phyloP scores from a whole-genome alignment of 2,888 invertebrate species.

The Ectropis crepuscularia region DNA sequence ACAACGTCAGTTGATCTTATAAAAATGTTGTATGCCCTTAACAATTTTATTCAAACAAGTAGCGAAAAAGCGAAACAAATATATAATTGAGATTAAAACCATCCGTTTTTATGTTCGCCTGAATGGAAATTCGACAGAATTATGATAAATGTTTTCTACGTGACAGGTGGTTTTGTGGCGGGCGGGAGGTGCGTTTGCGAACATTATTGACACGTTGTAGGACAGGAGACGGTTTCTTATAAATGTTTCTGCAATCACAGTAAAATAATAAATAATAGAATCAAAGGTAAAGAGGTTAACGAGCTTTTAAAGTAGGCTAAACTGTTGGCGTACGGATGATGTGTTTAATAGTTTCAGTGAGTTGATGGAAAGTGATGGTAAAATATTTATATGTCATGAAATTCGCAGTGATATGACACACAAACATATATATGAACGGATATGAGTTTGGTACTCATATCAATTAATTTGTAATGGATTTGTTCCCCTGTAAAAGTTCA shows the following conservation, averaged over 20 bases:
- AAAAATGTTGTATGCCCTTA: too few relatives aligned
- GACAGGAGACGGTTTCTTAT: constrained; percentile 6
- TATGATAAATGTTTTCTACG: constrained; percentile 69
- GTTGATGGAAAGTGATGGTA: too few relatives aligned
- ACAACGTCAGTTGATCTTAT: too few relatives aligned
- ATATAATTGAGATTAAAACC: constrained; percentile 26
- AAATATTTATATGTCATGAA: too few relatives aligned
- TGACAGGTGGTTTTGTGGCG: constrained; percentile 68
- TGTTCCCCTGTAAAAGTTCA: too few relatives aligned
- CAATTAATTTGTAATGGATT: too few relatives aligned
- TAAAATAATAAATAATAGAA: too few relatives aligned
- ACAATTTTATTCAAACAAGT: background rate
- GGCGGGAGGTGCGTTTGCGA: constrained; percentile 50
- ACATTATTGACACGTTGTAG: constrained; percentile 47
- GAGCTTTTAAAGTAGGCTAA: background rate
- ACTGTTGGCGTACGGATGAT: too few relatives aligned
- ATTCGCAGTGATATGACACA: too few relatives aligned
- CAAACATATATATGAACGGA: too few relatives aligned
- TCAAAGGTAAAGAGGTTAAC: background rate
- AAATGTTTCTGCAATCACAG: background rate
- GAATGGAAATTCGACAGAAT: constrained; percentile 57
- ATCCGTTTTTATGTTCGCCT: constrained; percentile 49
- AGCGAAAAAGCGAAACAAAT: background rate
- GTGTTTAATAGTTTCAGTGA: background rate
- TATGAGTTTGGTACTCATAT: too few relatives aligned